phyloP scores from a whole-genome alignment of 2,113 vertebrate species.

The Hyaena hyaena region DNA sequence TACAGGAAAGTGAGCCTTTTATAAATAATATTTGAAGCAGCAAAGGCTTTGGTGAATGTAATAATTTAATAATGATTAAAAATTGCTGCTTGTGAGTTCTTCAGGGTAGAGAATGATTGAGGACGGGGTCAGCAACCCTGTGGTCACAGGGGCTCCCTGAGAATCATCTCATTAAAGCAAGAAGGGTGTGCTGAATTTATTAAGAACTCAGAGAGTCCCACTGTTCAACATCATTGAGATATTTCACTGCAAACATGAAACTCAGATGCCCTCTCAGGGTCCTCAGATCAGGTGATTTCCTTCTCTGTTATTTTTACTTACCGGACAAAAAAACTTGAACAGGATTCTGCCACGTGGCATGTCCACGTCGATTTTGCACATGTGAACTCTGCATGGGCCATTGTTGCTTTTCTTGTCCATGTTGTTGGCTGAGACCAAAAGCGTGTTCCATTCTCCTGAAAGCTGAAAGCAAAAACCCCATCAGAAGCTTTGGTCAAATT shows the following conservation, averaged over 20 bases:
- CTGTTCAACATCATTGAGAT: accelerated
- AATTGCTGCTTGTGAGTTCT: neutral
- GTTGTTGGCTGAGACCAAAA: neutral
- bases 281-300: neutral
- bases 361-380: accelerated
- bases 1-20: accelerated
- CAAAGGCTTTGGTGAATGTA: neutral
- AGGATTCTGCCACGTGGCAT: accelerated
- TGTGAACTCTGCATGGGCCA: accelerated
- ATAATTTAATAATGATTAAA: neutral
- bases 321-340: neutral
- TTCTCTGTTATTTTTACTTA: neutral
- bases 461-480: neutral
- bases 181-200: neutral
- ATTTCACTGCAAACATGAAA: too few species aligned
- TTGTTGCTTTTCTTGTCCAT: accelerated
- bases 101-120: neutral
- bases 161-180: neutral
- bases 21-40: neutral
- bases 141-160: neutral
- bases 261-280: neutral
- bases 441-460: neutral
- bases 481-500: too few species aligned
- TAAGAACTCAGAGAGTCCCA: neutral
- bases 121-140: neutral